These are phyloP conservation scores for Agapornis roseicollis DNA, from an alignment of 2,113 vertebrate species.

Conservation along the genomic window DNA sequence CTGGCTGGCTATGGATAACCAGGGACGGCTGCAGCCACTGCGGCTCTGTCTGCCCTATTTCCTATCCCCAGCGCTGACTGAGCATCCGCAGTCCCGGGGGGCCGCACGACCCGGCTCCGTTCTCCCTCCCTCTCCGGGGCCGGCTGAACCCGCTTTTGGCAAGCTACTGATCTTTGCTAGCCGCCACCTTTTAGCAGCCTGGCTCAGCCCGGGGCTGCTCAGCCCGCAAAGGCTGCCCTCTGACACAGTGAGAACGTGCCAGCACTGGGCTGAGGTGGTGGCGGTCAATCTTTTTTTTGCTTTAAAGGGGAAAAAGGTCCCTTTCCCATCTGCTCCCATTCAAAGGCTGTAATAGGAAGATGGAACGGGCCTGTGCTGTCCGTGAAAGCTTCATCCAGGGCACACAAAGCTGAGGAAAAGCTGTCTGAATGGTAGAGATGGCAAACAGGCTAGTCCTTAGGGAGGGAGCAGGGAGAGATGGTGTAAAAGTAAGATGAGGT, in stretches of 20 bases:
- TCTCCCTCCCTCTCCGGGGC: not conserved
- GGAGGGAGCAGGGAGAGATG: not conserved
- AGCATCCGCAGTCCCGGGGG: constrained; percentile 40
- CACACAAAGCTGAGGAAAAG: not conserved
- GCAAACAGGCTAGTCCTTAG: not conserved
- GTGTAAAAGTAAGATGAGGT: not conserved
- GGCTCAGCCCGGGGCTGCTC: not conserved
- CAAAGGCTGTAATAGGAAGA: not conserved
- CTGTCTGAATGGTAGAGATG: not conserved
- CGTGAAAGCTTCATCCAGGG: not conserved
- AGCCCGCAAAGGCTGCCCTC: not conserved
- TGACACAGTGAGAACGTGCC: accelerated
- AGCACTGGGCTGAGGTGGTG: not conserved
- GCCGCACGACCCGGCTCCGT: not conserved
- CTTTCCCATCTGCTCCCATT: not conserved
- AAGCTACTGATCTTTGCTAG: not conserved
- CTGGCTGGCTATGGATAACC: constrained; percentile 19
- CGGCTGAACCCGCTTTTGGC: not conserved
- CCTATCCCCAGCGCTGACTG: not conserved
- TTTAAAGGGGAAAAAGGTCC: not conserved
- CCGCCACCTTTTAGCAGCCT: not conserved
- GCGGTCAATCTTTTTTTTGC: not conserved
- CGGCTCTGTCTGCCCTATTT: constrained; percentile 45
- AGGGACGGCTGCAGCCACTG: not conserved
- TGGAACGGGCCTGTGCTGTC: not conserved